Percentiles rank a stretch among this genome's conserved stretches.
phyloP scores from a whole-genome alignment of 2,113 vertebrate species.

The Aphelocoma coerulescens region DNA sequence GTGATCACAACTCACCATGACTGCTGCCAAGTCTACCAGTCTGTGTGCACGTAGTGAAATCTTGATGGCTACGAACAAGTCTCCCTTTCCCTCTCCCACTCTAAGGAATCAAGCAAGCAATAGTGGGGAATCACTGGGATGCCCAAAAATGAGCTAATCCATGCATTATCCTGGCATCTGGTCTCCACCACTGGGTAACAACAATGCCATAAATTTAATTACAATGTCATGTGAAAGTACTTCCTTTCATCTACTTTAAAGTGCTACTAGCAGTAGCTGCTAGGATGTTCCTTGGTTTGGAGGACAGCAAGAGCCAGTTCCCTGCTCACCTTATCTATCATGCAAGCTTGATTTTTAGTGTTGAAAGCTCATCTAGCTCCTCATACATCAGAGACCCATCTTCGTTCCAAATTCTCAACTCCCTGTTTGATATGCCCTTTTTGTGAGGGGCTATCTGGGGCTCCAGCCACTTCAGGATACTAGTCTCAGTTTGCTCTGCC shows the following conservation, averaged over 20 bases:
- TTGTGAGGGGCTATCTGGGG: neutral
- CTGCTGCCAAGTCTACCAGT: neutral
- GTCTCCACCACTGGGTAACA: neutral
- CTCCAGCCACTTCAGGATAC: neutral
- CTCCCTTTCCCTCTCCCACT: neutral
- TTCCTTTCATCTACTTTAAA: neutral
- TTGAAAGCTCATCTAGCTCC: neutral
- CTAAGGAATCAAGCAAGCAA: neutral
- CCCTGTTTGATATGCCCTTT: neutral
- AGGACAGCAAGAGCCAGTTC: neutral
- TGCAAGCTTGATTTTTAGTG: neutral
- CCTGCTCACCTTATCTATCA: neutral
- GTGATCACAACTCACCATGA: accelerated
- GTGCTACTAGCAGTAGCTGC: neutral
- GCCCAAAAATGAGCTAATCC: neutral
- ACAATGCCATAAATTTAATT: neutral
- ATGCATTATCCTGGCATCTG: neutral
- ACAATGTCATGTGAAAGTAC: neutral
- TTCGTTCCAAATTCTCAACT: neutral
- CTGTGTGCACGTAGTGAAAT: accelerated
- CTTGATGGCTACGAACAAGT: neutral
- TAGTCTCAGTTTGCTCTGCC: neutral
- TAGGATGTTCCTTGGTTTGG: neutral
- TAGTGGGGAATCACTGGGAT: neutral
- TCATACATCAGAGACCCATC: neutral